These are phyloP conservation scores for Podarcis cretensis DNA, from an alignment of 2,113 vertebrate species.

Conservation along the genomic window DNA sequence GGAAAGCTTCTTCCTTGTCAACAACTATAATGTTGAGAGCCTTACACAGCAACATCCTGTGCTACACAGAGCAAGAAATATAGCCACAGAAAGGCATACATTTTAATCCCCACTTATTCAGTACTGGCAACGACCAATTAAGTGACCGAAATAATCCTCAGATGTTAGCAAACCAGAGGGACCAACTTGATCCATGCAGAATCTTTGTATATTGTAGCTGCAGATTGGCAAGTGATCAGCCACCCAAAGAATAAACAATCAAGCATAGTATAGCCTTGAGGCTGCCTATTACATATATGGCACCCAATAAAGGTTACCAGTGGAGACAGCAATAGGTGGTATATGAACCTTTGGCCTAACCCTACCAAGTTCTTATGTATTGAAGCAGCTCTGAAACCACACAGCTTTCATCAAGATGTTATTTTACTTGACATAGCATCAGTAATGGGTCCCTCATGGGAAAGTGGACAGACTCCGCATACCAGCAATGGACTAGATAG, in stretches of 20 bases:
- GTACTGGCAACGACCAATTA: background rate
- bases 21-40: background rate
- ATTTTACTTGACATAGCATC: background rate
- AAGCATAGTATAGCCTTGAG: background rate
- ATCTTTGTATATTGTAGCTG: background rate
- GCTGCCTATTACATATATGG: background rate
- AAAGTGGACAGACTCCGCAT: background rate
- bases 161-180: background rate
- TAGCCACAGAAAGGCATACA: accelerated
- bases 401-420: background rate
- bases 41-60: background rate
- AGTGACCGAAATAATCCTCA: background rate
- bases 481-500: background rate
- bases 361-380: background rate
- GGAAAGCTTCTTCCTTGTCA: background rate
- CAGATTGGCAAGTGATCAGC: background rate
- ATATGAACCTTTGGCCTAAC: background rate
- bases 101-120: background rate
- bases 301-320: background rate
- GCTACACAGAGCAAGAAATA: conserved; percentile 18
- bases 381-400: background rate
- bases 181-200: background rate
- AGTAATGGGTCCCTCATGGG: background rate
- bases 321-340: background rate
- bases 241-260: background rate